Evolutionary conservation across 2,888 invertebrate species (phyloP), one percentile per base, ranked within the genome.

Genomic region (Fragum sueziense): DNA sequence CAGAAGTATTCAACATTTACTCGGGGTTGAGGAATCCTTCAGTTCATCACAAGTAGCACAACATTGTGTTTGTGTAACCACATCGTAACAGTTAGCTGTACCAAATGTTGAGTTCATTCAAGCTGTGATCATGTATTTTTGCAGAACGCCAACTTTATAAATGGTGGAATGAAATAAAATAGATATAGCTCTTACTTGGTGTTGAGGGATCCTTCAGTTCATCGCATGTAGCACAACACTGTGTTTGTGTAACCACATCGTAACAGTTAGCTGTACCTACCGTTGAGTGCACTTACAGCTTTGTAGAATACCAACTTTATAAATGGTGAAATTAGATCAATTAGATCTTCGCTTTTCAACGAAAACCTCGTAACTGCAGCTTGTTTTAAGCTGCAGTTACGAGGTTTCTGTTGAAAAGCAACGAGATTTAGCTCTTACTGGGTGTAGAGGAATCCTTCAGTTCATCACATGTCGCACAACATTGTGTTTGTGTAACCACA

Each of bases 181-280:
- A n/a, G n/a, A n/a, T n/a, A n/a, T n/a, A n/a, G n/a, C n/a, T n/a
- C 41, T 41, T 59, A 84, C 84, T 72, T 59, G 79, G 75, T 14
- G 81, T 79, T 29, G 76, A 67, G 0, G 69, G n/a, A 52, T 81
- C 75, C 54, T 79, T 79, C 6, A 73, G 25, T n/a, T 79, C 61
- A 4, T 77, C 76, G 71, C 84, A 84, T 0, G 84, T 84, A 31
- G 54, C 74, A 61, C 84, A 84, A 54, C 84, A 84, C 41, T 74
- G 74, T 7, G 67, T 59, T 27, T 74, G 76, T 31, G 41, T 29
- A 20, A 72, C 72, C 29, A 61, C 59, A 27, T 84, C 71, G 61
- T 84, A 84, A 59, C 84, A 84, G 73, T 81, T 76, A 1, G 79
- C 79, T 37, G 79, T 84, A 17, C 81, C 81, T 22, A 65, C 20